Conservation (phyloP, 2,797 vertebrate genomes). For the Prunella strophiata region DNA sequence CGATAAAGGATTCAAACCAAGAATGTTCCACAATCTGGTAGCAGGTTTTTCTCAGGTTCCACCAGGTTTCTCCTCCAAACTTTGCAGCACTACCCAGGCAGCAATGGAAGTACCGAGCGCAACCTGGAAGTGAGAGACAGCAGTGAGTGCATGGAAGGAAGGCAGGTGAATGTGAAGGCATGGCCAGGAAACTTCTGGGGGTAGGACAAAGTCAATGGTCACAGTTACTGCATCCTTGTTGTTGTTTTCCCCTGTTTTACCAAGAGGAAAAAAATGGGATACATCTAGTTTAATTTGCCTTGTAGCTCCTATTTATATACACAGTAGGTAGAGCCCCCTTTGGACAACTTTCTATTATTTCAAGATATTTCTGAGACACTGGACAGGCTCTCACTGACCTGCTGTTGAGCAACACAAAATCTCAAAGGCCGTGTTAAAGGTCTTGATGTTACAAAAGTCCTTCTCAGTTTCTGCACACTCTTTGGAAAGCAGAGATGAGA, state of each 20-base stretch:
- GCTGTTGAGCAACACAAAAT: not conserved
- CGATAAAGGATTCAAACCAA: slow-evolving; percentile 97
- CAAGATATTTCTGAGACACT: not conserved
- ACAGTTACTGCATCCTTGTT: not conserved
- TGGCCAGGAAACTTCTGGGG: not conserved
- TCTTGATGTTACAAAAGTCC: not conserved
- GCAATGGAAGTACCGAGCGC: slow-evolving; percentile 76
- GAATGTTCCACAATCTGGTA: slow-evolving; percentile 93
- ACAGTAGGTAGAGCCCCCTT: not conserved
- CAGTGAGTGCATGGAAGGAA: not conserved
- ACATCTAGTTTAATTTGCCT: not conserved
- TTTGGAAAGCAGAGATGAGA: not conserved
- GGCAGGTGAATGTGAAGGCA: fast-evolving
- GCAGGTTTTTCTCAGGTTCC: slow-evolving; percentile 90
- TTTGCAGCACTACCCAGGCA: slow-evolving; percentile 71
- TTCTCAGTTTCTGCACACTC: not conserved
- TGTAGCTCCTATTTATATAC: not conserved
- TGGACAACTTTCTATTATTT: not conserved
- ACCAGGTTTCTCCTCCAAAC: slow-evolving; percentile 82
- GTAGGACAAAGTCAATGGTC: not conserved
- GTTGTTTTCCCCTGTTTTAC: not conserved
- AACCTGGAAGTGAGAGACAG: slow-evolving; percentile 76
- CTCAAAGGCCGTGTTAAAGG: not conserved
- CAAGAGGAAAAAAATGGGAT: not conserved
- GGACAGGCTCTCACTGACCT: not conserved